These are phyloP conservation scores for Axinella damicornis DNA, from an alignment of 37 sponge, comb jelly and placozoan genomes.

Conservation along the genomic window DNA sequence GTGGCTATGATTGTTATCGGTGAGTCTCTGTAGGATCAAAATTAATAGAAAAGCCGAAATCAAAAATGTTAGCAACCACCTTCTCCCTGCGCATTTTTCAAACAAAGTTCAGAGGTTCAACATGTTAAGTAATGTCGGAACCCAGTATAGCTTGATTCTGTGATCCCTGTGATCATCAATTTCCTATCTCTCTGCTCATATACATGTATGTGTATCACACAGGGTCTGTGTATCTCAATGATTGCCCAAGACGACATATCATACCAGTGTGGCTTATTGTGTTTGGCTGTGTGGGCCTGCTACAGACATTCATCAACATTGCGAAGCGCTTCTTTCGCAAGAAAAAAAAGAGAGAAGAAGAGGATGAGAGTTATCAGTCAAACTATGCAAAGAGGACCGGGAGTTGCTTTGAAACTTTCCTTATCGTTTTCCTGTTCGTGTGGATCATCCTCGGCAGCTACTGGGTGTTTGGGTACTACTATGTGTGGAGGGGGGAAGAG, in stretches of 20 bases:
- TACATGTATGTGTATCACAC: background rate
- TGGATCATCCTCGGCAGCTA: constrained; percentile 74
- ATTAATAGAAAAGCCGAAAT: too few species aligned
- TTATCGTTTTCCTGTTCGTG: constrained; percentile 58
- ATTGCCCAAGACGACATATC: constrained; percentile 9
- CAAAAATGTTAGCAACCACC: too few species aligned
- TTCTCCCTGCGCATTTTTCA: too few species aligned
- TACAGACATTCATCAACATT: constrained; percentile 42
- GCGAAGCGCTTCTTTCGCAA: constrained; percentile 18
- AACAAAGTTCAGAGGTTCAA: too few species aligned
- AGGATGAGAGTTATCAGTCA: background rate
- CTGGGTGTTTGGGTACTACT: constrained; percentile 58
- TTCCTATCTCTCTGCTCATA: background rate
- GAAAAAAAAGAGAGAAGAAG: background rate
- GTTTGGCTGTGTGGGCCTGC: constrained; percentile 55
- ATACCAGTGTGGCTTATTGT: constrained; percentile 80
- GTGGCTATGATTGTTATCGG: constrained; percentile 61
- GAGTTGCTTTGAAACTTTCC: constrained; percentile 44
- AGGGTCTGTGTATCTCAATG: constrained; percentile 59
- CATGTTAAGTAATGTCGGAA: too few species aligned
- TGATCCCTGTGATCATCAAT: too few species aligned
- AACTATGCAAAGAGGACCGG: constrained; percentile 20
- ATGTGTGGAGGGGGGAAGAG: background rate
- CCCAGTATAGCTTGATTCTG: too few species aligned
- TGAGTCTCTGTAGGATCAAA: constrained; percentile 7